A percentile compares a stretch with the other conserved stretches of the same genome.
Conservation (phyloP, 2,113 vertebrate genomes). For the cat (Felis catus) region DNA sequence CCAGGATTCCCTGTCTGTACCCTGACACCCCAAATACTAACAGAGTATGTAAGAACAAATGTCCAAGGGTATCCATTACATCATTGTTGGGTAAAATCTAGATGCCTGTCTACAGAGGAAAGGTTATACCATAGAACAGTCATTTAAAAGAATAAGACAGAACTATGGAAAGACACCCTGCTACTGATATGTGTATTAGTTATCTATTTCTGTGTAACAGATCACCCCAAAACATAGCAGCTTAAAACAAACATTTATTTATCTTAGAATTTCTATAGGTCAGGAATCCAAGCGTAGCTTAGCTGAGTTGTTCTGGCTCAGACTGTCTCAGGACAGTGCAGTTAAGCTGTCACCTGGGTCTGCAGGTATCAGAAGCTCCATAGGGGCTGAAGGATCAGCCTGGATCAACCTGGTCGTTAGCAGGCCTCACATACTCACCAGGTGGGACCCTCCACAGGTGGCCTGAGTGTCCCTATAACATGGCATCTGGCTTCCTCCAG, state of each 20-base stretch:
- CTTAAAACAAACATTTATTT: background rate
- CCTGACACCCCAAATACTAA: background rate
- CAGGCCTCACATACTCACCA: background rate
- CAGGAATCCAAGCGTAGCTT: background rate
- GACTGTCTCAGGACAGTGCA: background rate
- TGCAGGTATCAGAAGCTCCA: background rate
- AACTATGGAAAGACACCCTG: background rate
- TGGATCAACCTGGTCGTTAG: background rate
- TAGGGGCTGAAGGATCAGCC: background rate
- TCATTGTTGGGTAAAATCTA: background rate
- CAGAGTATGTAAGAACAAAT: background rate
- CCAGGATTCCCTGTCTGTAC: background rate
- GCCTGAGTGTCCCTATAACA: background rate
- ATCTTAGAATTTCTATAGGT: background rate
- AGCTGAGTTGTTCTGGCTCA: background rate
- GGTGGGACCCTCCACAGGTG: background rate
- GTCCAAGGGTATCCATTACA: background rate
- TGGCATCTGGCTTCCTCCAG: background rate
- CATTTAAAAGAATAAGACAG: background rate
- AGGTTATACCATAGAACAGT: background rate
- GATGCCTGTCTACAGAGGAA: background rate
- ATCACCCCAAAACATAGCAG: background rate
- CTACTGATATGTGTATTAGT: background rate
- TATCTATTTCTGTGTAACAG: background rate
- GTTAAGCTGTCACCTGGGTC: background rate